Evolutionary conservation across 2,888 invertebrate genomes (phyloP), one percentile per base, ranked within the genome.

Genomic region (Listrodromus nycthemerus): DNA sequence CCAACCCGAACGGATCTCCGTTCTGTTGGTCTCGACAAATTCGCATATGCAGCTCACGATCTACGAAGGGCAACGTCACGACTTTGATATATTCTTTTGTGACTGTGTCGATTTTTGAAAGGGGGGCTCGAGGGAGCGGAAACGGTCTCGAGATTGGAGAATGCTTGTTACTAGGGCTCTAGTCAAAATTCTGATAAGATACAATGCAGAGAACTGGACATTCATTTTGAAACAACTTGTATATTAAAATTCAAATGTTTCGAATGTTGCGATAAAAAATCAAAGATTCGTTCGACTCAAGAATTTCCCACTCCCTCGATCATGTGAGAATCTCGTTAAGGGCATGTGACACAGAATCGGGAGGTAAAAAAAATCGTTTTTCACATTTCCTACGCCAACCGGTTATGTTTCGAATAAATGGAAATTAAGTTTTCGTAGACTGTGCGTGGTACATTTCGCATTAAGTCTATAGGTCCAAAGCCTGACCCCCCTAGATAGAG

Each of bases 1-100:
- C 99, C 99, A 99, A 0, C 99, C 99, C 0, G 98, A 98, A 87
- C 97, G 96, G 58, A 99, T 98, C 94, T 99, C 98, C 83, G 97
- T 97, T 88, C 98, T 95, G 92, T 98, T 98, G 0, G 98, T 98
- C 93, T 99, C 98, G 0, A 99, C 99, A 89, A 99, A 98, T 93
- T 98, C 98, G 93, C 98, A 98, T 67, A 99, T 96, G 88, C 98
- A 98, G 76, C 98, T 97, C 63, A 99, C 98, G 89, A 99, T 98
- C 97, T 98, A 94, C 33, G 94, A 94, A 79, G 80, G 66, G 83
- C 78, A 73, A 50, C 45, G 78, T 82, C 78, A 74, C 48, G 61
- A 80, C 82, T 82, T 82, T 73, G 82, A 78, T 82, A 76, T 66
- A 80, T 70, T 71, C 55, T 80, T 73, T 67, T 67, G 74, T 21